Percentiles rank a stretch among this genome's conserved stretches.
Conservation (phyloP, 2,888 invertebrate species). For the Brachynemurus nebulosus region DNA sequence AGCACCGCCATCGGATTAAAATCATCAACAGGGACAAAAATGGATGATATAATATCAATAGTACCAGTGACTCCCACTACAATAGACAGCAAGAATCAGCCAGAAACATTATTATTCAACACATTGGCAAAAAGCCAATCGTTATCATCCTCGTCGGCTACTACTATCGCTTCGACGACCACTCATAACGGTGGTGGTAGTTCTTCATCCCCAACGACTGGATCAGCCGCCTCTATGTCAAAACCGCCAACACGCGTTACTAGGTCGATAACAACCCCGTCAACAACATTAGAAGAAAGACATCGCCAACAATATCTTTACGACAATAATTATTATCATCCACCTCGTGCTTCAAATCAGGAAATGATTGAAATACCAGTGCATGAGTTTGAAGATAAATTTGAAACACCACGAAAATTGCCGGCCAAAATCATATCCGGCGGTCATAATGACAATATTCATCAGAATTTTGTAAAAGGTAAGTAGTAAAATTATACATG, state of each 20-base stretch:
- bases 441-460: background rate
- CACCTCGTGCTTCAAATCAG: background rate
- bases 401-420: constrained; percentile 34
- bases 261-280: background rate
- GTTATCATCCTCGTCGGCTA: constrained; percentile 31
- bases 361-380: constrained; percentile 33
- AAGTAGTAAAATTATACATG: background rate
- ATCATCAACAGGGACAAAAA: too few species aligned
- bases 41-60: too few species aligned
- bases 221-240: too few species aligned
- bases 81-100: too few species aligned
- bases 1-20: too few species aligned
- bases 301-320: too few species aligned
- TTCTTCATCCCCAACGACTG: constrained; percentile 33
- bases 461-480: background rate
- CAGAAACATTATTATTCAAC: constrained; percentile 21
- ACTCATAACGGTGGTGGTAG: too few species aligned
- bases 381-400: constrained; percentile 45
- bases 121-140: constrained; percentile 33
- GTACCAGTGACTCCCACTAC: too few species aligned
- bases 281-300: too few species aligned
- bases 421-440: background rate
- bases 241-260: too few species aligned
- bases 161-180: constrained; percentile 26
- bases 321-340: background rate